Conservation (phyloP, 2,797 vertebrate species). For the Heliangelus exortis region DNA sequence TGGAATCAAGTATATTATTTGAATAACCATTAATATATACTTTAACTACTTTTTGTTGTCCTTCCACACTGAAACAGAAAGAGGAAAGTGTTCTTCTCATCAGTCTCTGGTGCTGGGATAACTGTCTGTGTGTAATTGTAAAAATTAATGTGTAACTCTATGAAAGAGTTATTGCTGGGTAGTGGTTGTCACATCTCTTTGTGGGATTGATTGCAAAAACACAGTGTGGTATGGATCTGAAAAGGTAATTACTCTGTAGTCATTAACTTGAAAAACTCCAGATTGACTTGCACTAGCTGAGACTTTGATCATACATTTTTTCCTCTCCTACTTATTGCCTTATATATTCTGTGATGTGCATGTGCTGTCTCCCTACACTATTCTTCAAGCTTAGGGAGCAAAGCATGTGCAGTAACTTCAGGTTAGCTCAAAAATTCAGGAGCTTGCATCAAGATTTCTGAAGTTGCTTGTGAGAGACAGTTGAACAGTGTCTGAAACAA, state of each 20-base stretch:
- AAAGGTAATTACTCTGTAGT: background rate
- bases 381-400: background rate
- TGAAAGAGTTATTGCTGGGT: background rate
- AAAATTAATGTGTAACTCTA: no score
- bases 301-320: background rate
- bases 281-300: background rate
- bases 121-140: background rate
- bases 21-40: constrained; percentile 16
- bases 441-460: background rate
- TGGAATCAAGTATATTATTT: constrained; percentile 75
- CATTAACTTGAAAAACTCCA: background rate
- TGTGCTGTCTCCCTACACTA: background rate
- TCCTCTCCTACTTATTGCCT: background rate
- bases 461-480: background rate
- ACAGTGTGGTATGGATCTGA: background rate
- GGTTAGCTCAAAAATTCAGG: background rate
- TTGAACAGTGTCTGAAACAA: background rate
- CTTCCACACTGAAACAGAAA: background rate
- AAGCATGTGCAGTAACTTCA: background rate
- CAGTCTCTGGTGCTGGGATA: background rate
- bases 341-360: rapidly evolving
- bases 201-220: background rate
- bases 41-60: constrained; percentile 39
- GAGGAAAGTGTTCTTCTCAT: background rate
- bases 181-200: background rate